A percentile compares a stretch with the other conserved stretches of the same genome.
Evolutionary conservation across 2,797 vertebrate genomes (phyloP).

Genomic region (Chelon labrosus): DNA sequence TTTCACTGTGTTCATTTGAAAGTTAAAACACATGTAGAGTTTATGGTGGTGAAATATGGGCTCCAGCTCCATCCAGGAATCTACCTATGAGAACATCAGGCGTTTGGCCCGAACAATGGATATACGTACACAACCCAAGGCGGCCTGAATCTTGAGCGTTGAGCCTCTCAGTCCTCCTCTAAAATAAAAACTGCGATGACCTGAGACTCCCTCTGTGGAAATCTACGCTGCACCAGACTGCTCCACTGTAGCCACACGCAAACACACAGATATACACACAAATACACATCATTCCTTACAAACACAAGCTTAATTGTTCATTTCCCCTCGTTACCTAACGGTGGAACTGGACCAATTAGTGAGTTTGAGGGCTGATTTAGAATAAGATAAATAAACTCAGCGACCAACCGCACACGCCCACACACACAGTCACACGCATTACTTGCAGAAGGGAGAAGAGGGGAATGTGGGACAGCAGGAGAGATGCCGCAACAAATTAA

Average conservation of each 20-base stretch:
- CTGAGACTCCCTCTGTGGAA: constrained; percentile 50
- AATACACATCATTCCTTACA: constrained; percentile 66
- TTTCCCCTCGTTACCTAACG: constrained; percentile 88
- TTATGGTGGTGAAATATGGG: constrained; percentile 59
- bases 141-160: constrained; percentile 20
- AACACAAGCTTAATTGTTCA: constrained; percentile 87
- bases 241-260: constrained; percentile 28
- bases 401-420: constrained; percentile 82
- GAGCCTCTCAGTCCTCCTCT: constrained; percentile 34
- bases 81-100: constrained; percentile 56
- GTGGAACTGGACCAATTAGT: constrained; percentile 88
- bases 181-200: constrained; percentile 56
- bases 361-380: constrained; percentile 87
- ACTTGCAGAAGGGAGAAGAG: constrained; percentile 25
- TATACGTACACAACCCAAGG: neutral
- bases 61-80: constrained; percentile 47
- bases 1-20: constrained; percentile 51
- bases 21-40: constrained; percentile 68
- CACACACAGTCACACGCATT: constrained; percentile 48
- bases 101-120: constrained; percentile 12
- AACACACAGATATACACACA: constrained; percentile 29
- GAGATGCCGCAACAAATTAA: constrained; percentile 67
- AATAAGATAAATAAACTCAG: constrained; percentile 88
- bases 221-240: constrained; percentile 39
- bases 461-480: constrained; percentile 48